These are phyloP conservation scores for Lagodon rhomboides DNA, from an alignment of 2,797 vertebrate genomes.

Conservation along the genomic window DNA sequence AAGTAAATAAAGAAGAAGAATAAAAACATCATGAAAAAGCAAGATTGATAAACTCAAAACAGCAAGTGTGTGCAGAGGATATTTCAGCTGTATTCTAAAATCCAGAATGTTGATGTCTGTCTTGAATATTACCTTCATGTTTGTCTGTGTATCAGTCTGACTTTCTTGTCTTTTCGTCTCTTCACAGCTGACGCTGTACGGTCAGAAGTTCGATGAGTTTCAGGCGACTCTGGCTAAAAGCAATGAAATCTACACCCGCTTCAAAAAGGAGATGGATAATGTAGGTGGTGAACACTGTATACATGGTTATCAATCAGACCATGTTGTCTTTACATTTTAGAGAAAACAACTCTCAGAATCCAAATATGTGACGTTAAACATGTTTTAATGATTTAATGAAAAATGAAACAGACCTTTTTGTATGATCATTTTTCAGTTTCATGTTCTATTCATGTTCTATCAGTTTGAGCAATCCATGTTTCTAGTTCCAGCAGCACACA, in stretches of 20 bases:
- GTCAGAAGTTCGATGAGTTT: slow-evolving; percentile 97
- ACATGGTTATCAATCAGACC: no score
- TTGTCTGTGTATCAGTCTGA: neutral
- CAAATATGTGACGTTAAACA: no score
- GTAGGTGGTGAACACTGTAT: slow-evolving; percentile 79
- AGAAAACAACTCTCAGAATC: no score
- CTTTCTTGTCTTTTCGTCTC: neutral
- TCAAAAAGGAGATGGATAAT: slow-evolving; percentile 98
- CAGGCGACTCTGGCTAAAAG: slow-evolving; percentile 95
- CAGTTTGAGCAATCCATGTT: neutral
- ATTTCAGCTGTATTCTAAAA: no score
- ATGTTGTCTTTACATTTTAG: no score
- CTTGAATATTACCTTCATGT: neutral
- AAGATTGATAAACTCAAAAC: no score
- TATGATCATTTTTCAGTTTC: neutral
- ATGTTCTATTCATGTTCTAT: no score
- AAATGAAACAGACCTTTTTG: no score
- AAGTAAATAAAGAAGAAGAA: neutral
- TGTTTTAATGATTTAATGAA: no score
- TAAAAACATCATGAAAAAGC: no score
- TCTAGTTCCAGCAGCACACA: neutral
- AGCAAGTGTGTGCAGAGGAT: no score
- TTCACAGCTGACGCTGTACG: slow-evolving; percentile 92
- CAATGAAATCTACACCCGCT: slow-evolving; percentile 94
- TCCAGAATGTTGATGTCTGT: no score